Percentiles rank a stretch among this genome's conserved stretches.
These are phyloP conservation scores for Eretmochelys imbricata DNA, from an alignment of 2,113 vertebrate species.

Conservation along the genomic window DNA sequence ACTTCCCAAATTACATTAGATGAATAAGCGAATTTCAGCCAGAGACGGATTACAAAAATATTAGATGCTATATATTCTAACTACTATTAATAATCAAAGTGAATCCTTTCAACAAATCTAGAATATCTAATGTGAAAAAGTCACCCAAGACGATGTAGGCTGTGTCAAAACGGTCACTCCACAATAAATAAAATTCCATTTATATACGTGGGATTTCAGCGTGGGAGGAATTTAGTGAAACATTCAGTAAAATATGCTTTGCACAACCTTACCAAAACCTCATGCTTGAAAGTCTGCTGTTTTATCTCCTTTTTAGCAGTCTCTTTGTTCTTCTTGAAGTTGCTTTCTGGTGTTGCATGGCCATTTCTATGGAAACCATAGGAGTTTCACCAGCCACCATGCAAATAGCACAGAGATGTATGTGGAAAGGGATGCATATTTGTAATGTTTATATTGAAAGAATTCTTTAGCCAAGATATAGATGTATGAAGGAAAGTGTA, in stretches of 20 bases:
- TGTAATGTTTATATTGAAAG: neutral
- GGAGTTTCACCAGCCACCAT: neutral
- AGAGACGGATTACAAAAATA: neutral
- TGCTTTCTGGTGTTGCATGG: neutral
- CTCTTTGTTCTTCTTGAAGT: neutral
- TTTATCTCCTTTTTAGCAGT: neutral
- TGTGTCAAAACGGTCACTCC: neutral
- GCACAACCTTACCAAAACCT: neutral
- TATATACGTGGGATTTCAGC: neutral
- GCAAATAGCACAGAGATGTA: neutral
- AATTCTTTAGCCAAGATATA: neutral
- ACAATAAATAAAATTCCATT: neutral
- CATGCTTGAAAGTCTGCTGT: neutral
- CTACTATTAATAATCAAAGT: fast-evolving
- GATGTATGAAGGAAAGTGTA: neutral
- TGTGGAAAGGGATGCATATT: neutral
- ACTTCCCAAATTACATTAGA: neutral
- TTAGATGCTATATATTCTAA: neutral
- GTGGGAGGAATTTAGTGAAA: neutral
- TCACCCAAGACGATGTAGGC: neutral
- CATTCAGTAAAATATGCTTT: neutral
- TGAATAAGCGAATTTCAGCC: neutral
- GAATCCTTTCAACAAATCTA: neutral
- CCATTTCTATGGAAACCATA: neutral
- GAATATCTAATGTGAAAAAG: neutral